Percentiles rank a stretch among this genome's conserved stretches.
Evolutionary conservation across 2,888 invertebrate species (phyloP).

Genomic region (Scrobipalpa atriplicella): DNA sequence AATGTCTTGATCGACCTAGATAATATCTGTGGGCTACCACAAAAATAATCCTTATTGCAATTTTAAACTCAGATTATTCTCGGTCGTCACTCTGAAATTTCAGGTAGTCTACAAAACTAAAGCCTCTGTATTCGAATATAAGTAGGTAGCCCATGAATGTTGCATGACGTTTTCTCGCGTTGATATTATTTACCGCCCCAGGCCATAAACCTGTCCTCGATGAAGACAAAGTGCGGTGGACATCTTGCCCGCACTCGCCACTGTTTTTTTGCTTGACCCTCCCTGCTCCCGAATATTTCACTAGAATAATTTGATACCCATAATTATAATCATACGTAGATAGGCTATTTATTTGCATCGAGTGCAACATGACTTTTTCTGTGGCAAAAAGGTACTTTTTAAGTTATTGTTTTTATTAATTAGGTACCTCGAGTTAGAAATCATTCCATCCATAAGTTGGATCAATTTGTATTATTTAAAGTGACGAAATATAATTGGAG

Average conservation of each 20-base stretch:
- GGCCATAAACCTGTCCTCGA: slow-evolving; percentile 75
- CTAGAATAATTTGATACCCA: slow-evolving; percentile 40
- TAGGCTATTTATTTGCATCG: not conserved
- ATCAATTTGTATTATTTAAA: no score
- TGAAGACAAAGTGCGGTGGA: slow-evolving; percentile 72
- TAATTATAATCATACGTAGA: no score
- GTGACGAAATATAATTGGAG: no score
- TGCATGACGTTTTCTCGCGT: slow-evolving; percentile 73
- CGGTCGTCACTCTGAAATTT: no score
- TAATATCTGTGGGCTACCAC: no score
- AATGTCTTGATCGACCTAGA: no score
- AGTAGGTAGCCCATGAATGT: slow-evolving; percentile 69
- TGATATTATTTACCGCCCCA: slow-evolving; percentile 78
- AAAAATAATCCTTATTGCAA: no score
- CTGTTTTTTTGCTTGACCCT: slow-evolving; percentile 74
- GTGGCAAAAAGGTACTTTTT: not conserved
- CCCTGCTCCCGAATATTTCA: slow-evolving; percentile 35
- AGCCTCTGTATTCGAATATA: slow-evolving; percentile 48
- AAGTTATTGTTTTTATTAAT: no score
- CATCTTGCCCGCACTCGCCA: slow-evolving; percentile 54
- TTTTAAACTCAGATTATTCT: no score
- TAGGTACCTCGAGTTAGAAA: no score
- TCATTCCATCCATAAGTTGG: no score
- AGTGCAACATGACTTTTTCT: not conserved
- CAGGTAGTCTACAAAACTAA: slow-evolving; percentile 22